Conservation (phyloP, 1,140 invertebrate species). For the Drosophila bifasciata region DNA sequence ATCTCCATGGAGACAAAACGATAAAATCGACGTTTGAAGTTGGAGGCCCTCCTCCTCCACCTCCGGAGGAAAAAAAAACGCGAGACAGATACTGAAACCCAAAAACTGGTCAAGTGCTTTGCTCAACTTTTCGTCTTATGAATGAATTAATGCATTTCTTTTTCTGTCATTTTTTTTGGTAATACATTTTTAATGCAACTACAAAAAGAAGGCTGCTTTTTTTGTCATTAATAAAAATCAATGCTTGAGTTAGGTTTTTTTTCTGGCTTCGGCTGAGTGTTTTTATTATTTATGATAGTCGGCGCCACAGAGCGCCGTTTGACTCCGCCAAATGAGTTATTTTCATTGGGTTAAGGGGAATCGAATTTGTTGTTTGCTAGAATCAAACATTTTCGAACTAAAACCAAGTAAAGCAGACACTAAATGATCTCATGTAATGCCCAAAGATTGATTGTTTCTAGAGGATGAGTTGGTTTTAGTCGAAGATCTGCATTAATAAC, state of each 20-base stretch:
- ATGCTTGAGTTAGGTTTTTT: conserved; percentile 34
- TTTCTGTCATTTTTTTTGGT: conserved; percentile 18
- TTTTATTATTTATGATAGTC: conserved; percentile 75
- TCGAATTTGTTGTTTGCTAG: background rate
- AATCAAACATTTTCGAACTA: conserved; percentile 35
- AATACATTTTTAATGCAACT: conserved; percentile 55
- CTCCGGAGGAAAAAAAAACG: conserved; percentile 37
- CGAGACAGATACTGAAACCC: background rate
- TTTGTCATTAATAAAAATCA: conserved; percentile 75
- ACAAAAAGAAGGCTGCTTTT: conserved; percentile 48
- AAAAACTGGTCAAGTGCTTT: conserved; percentile 62
- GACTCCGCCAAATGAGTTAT: conserved; percentile 39
- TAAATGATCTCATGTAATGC: conserved; percentile 42
- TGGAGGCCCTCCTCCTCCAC: conserved; percentile 8
- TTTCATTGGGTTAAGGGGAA: conserved; percentile 2
- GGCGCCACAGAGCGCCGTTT: conserved; percentile 64
- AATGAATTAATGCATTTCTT: conserved; percentile 74
- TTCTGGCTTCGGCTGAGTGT: conserved; percentile 47
- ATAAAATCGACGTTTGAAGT: conserved; percentile 68
- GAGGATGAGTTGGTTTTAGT: too few species aligned
- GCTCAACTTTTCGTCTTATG: conserved; percentile 55
- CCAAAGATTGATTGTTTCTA: conserved; percentile 49
- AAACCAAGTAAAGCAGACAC: conserved; percentile 1
- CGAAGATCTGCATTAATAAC: background rate
- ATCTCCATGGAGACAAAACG: conserved; percentile 75